phyloP scores from a whole-genome alignment of 2,888 invertebrate genomes.

The Glyphotaelius pellucidus region DNA sequence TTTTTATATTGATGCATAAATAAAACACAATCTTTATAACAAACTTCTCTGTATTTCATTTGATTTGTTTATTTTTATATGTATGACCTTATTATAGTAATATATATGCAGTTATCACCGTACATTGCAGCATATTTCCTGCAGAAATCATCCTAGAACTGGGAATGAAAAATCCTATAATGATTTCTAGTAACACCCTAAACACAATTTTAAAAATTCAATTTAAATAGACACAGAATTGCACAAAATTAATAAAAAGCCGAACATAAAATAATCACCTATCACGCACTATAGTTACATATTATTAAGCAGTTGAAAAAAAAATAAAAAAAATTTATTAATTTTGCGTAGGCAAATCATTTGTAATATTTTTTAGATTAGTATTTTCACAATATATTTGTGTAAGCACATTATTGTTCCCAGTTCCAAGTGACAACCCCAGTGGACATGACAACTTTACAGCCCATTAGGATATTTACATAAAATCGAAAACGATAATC shows the following conservation, averaged over 20 bases:
- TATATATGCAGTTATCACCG: conserved; percentile 53
- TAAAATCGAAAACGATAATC: conserved; percentile 42
- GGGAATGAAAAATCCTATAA: conserved; percentile 23
- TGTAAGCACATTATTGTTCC: neutral
- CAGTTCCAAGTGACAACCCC: conserved; percentile 43
- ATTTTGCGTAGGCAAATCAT: neutral
- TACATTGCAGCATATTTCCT: conserved; percentile 63
- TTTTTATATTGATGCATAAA: conserved; percentile 35
- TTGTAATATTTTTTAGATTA: neutral
- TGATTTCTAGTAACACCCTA: neutral
- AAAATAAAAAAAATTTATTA: neutral
- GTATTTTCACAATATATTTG: neutral
- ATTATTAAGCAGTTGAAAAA: neutral
- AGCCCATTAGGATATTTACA: conserved; percentile 57
- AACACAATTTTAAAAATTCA: neutral
- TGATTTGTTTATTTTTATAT: conserved; percentile 50
- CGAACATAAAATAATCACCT: too few species aligned
- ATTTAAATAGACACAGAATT: neutral
- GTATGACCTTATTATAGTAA: conserved; percentile 47
- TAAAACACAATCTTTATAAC: conserved; percentile 60
- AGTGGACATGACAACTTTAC: conserved; percentile 47
- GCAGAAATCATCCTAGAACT: conserved; percentile 60
- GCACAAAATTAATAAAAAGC: neutral
- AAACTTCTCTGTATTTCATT: conserved; percentile 64
- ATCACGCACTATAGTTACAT: neutral